These are phyloP conservation scores for Brachystomella parvula DNA, from an alignment of 1,140 invertebrate genomes.

Conservation along the genomic window DNA sequence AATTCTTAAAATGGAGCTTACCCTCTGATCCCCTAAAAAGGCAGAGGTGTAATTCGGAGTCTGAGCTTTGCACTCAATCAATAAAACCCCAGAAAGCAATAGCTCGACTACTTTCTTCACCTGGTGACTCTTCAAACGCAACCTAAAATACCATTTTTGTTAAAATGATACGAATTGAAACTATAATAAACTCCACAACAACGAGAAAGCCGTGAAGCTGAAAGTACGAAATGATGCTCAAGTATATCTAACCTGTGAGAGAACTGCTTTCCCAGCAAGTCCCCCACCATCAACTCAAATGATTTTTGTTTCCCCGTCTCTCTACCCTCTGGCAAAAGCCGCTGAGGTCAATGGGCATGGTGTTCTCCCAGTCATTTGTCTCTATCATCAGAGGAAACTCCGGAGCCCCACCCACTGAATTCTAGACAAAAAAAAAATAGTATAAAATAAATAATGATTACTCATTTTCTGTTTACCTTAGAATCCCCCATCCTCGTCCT, in stretches of 20 bases:
- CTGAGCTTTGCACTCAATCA: constrained; percentile 33
- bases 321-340: constrained; percentile 28
- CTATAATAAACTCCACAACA: background rate
- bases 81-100: constrained; percentile 27
- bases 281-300: constrained; percentile 31
- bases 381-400: constrained; percentile 28
- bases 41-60: constrained; percentile 29
- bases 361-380: constrained; percentile 35
- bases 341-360: constrained; percentile 33
- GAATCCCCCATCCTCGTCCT: too few relatives aligned
- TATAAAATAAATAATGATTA: too few relatives aligned
- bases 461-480: too few relatives aligned
- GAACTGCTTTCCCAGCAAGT: constrained; percentile 33
- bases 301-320: constrained; percentile 15
- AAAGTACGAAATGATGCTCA: too few relatives aligned
- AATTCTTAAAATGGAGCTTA: background rate
- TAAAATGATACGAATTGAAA: background rate
- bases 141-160: constrained; percentile 17
- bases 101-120: constrained; percentile 27
- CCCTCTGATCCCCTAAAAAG: constrained; percentile 33
- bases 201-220: background rate
- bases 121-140: constrained; percentile 27
- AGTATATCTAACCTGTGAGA: constrained; percentile 27
- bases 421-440: too few relatives aligned
- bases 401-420: too few relatives aligned